These are phyloP conservation scores for Mus spretus DNA, from an alignment of 2,797 vertebrate species.

Conservation along the genomic window DNA sequence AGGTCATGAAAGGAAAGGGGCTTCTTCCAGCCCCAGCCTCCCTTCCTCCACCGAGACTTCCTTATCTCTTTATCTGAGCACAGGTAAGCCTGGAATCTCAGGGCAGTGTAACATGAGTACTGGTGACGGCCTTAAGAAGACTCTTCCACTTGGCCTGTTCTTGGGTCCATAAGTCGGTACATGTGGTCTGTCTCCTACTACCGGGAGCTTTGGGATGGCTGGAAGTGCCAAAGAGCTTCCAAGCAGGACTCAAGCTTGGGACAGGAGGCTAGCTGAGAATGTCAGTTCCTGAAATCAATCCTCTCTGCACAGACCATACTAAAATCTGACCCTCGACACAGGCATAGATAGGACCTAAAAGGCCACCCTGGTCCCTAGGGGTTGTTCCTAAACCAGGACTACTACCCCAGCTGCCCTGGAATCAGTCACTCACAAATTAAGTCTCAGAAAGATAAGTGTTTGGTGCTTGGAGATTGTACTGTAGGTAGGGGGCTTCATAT, in stretches of 20 bases:
- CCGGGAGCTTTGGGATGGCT: not conserved
- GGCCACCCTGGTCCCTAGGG: not conserved
- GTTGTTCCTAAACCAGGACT: not conserved
- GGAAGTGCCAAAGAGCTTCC: not conserved
- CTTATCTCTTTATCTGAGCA: not conserved
- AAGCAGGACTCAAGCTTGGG: not conserved
- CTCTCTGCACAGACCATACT: not conserved
- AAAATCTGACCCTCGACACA: not conserved
- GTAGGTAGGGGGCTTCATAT: not conserved
- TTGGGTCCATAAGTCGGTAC: not conserved
- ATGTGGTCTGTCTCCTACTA: not conserved
- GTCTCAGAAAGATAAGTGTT: conserved; percentile 61
- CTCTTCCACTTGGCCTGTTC: conserved; percentile 15
- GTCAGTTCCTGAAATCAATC: not conserved
- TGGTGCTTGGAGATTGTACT: not conserved
- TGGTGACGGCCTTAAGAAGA: not conserved
- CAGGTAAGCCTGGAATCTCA: not conserved
- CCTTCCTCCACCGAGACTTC: not conserved
- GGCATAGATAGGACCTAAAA: not conserved
- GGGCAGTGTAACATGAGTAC: not conserved
- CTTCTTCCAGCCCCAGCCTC: not conserved
- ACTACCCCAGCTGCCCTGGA: not conserved
- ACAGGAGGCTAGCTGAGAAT: not conserved
- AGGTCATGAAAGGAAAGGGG: not conserved
- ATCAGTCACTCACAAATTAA: not conserved